Percentiles rank a stretch among this genome's conserved stretches.
These are phyloP conservation scores for Arvicanthis niloticus DNA, from an alignment of 2,113 vertebrate genomes.

Conservation along the genomic window DNA sequence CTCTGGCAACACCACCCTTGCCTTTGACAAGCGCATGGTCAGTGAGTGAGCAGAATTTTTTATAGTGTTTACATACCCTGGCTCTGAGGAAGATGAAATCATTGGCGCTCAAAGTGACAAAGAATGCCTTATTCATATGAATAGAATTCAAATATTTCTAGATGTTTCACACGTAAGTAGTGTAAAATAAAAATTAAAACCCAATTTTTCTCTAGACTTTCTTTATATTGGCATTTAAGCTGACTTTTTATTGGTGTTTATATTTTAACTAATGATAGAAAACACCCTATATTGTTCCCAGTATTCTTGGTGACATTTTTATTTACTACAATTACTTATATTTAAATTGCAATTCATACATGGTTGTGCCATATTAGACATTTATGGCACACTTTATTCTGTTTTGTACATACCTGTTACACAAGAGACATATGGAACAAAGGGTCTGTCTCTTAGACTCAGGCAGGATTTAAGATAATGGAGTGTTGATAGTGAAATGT, in stretches of 20 bases:
- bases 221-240: background rate
- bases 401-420: rapidly evolving
- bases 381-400: too few relatives aligned
- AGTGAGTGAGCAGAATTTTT: background rate
- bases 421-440: background rate
- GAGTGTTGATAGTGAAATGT: background rate
- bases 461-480: background rate
- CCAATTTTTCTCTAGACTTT: background rate
- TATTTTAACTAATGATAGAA: background rate
- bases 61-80: background rate
- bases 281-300: background rate
- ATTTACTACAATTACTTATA: background rate
- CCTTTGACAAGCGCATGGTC: background rate
- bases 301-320: background rate
- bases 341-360: background rate
- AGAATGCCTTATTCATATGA: background rate
- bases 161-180: background rate
- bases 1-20: background rate
- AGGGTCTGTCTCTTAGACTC: background rate
- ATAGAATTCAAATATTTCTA: background rate
- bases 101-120: background rate
- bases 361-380: background rate
- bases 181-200: background rate
- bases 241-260: background rate
- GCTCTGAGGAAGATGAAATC: background rate